A percentile compares a stretch with the other conserved stretches of the same genome.
Evolutionary conservation across 92 coral and sea anemone species (phyloP).

Genomic region (Phenganax marumi): DNA sequence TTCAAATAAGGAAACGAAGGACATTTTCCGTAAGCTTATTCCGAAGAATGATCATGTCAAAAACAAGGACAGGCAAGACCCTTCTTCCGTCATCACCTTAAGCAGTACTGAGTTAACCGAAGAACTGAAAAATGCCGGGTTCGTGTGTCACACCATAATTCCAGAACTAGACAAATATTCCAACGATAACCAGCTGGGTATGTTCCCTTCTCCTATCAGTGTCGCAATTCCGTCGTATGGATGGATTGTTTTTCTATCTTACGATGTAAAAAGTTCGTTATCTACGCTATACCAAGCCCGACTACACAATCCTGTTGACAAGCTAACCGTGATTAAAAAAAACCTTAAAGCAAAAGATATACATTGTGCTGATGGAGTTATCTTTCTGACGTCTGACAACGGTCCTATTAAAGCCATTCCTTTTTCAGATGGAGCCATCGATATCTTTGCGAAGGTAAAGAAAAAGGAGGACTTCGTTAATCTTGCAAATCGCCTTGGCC

Average conservation of each 20-base stretch:
- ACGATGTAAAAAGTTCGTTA: conserved; percentile 35
- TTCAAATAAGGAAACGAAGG: conserved; percentile 46
- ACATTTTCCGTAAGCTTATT: conserved; percentile 53
- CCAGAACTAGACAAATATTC: conserved; percentile 66
- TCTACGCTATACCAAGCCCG: conserved; percentile 54
- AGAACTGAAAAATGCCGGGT: conserved; percentile 45
- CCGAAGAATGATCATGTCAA: conserved; percentile 70
- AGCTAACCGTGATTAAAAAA: conserved; percentile 24
- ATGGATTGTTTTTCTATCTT: conserved; percentile 52
- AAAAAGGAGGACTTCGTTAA: conserved; percentile 54
- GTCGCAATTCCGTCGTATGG: conserved; percentile 40
- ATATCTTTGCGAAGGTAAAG: conserved; percentile 31
- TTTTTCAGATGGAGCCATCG: conserved; percentile 17
- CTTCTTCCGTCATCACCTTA: conserved; percentile 58
- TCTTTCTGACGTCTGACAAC: too few species aligned
- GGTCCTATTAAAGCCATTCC: too few species aligned
- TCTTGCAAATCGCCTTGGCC: conserved; percentile 43
- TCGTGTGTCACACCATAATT: conserved; percentile 68
- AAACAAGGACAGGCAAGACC: conserved; percentile 71
- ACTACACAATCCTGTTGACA: conserved; percentile 59
- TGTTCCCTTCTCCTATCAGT: conserved; percentile 63
- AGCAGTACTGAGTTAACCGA: conserved; percentile 50
- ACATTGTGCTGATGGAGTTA: too few species aligned
- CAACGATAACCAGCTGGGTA: conserved; percentile 61
- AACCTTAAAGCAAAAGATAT: conserved; percentile 52